Conservation (phyloP, 2,888 invertebrate species). For the Nasonovia ribisnigri region DNA sequence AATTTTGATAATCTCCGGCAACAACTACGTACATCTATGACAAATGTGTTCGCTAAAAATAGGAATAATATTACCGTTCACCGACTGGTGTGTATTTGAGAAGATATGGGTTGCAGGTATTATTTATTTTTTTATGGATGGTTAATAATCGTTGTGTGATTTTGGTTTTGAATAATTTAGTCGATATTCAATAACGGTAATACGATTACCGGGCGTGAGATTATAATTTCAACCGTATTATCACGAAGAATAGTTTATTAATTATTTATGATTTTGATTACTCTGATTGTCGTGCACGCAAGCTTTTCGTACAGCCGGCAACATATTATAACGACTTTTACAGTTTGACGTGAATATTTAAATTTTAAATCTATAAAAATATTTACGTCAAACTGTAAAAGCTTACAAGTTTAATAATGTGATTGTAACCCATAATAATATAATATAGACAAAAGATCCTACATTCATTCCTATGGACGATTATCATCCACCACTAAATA, state of each 20-base stretch:
- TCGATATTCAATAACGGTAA: background rate
- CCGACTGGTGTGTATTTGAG: background rate
- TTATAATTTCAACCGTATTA: background rate
- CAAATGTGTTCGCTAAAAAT: background rate
- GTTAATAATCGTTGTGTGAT: background rate
- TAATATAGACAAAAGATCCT: too few relatives aligned
- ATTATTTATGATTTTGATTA: background rate
- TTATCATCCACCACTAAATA: too few relatives aligned
- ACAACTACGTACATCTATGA: too few relatives aligned
- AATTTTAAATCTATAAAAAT: too few relatives aligned
- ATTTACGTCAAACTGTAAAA: too few relatives aligned
- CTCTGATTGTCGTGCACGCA: background rate
- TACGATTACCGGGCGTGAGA: background rate
- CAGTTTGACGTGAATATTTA: background rate
- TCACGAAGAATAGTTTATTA: background rate
- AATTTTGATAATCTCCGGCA: background rate
- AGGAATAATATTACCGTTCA: background rate
- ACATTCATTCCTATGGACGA: too few relatives aligned
- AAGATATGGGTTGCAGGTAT: background rate
- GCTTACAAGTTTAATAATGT: too few relatives aligned
- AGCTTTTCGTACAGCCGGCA: background rate
- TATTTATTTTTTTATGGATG: background rate
- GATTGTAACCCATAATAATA: too few relatives aligned
- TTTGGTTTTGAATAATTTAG: conserved; percentile 32
- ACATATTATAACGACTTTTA: background rate